A percentile compares a stretch with the other conserved stretches of the same genome.
These are phyloP conservation scores for Gymnoscelis rufifasciata DNA, from an alignment of 2,888 invertebrate species.

Conservation along the genomic window DNA sequence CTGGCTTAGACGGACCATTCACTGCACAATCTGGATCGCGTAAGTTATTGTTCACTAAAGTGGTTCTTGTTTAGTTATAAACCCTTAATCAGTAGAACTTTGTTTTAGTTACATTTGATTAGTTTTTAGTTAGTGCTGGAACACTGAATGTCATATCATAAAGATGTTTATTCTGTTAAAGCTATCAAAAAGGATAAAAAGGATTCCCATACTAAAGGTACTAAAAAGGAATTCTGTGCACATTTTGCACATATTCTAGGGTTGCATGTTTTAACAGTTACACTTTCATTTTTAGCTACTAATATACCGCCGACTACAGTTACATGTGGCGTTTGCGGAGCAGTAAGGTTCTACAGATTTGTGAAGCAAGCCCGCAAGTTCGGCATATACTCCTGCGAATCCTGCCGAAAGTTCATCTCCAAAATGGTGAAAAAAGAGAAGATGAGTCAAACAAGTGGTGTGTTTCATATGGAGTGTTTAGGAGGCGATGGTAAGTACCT, in stretches of 20 bases:
- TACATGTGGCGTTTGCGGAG: conserved; percentile 88
- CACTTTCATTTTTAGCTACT: conserved; percentile 56
- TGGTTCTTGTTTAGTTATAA: not conserved
- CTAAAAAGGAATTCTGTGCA: not conserved
- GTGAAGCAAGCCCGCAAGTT: conserved; percentile 89
- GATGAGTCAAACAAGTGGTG: conserved; percentile 72
- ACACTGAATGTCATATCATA: conserved; percentile 5
- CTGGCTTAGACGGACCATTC: conserved; percentile 83
- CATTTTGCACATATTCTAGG: not conserved
- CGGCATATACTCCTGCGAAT: conserved; percentile 90
- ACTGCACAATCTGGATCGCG: conserved; percentile 58
- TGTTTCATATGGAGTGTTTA: conserved; percentile 81
- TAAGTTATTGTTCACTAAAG: conserved; percentile 41
- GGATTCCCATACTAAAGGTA: not conserved
- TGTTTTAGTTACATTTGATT: too few relatives aligned
- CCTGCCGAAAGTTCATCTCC: conserved; percentile 91
- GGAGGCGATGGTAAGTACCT: conserved; percentile 81
- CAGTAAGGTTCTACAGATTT: conserved; percentile 86
- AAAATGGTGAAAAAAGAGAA: conserved; percentile 86
- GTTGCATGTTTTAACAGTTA: not conserved
- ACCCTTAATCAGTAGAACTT: too few relatives aligned
- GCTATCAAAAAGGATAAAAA: conserved; percentile 1
- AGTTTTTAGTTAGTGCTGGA: too few relatives aligned
- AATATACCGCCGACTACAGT: conserved; percentile 81
- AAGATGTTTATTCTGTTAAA: conserved; percentile 8